phyloP scores from a whole-genome alignment of 2,113 vertebrate species.

The Agelaius tricolor region DNA sequence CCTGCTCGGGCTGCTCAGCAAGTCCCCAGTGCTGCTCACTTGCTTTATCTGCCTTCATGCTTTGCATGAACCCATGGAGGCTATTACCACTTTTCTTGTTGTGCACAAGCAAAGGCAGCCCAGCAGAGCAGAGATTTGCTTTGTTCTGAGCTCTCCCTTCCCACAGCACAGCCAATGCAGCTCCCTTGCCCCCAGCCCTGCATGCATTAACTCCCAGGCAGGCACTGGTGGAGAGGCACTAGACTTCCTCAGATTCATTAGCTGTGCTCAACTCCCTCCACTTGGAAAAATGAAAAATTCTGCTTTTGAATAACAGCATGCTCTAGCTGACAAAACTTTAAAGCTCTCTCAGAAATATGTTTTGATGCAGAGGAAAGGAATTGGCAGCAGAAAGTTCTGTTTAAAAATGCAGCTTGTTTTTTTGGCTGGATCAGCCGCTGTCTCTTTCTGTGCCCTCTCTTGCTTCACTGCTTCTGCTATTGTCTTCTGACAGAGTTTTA shows the following conservation, averaged over 20 bases:
- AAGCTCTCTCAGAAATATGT: background rate
- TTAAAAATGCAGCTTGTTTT: background rate
- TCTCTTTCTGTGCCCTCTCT: background rate
- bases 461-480: background rate
- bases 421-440: background rate
- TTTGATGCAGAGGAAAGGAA: background rate
- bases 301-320: background rate
- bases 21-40: background rate
- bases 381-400: background rate
- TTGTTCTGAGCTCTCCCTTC: background rate
- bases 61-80: background rate
- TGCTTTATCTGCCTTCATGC: background rate
- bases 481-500: background rate
- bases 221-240: background rate
- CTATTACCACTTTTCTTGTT: background rate
- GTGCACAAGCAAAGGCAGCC: background rate
- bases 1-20: background rate
- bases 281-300: background rate
- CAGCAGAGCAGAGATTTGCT: background rate
- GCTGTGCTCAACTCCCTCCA: background rate
- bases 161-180: background rate
- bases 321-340: background rate
- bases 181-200: background rate
- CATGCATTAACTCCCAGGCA: background rate
- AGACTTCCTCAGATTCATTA: background rate